Evolutionary conservation across 2,797 vertebrate genomes (phyloP), one percentile per base, ranked within the genome.

Genomic region (Rhyacichthys aspro): DNA sequence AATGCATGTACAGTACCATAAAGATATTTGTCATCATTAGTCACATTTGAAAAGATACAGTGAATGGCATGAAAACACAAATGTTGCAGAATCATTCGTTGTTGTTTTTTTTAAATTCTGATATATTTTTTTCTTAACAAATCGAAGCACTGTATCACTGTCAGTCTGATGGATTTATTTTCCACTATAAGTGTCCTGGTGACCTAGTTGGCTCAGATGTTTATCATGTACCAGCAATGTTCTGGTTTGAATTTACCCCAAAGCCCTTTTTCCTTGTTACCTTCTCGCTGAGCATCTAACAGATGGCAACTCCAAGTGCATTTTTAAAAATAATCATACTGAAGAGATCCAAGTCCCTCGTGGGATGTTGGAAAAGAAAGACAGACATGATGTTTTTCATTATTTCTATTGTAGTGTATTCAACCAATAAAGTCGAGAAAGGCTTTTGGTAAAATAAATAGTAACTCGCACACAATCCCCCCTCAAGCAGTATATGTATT

Each of bases 201-300:
- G 83, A 86, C 86, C 83, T 76, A 78, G 56, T 88, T 88, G 78
- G 76, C 81, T 80, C 70, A 66, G 76, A 78, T 83, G 73, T 82
- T 84, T 75, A 81, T 82, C 70, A 8, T 47, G 50, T 67, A 84
- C 74, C 79, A 77, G 76, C 61, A 43, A 72, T 74, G 73, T 74
- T 76, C 73, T 66, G 76, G 63, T 81, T 72, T 9, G 63, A 60
- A 61, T 74, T 33, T 63, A 58, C 82, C 75, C 65, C 6, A 43
- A 63, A 72, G 79, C 72, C 43, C 62, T 76, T 18, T 57, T 59
- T 43, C 63, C 66, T 62, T 68, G 62, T 82, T 86, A 76, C 75
- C 70, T 77, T 79, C 49, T n/a, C 69, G 71, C 41, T 70, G 63
- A 80, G 59, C 68, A 63, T 76, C 76, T 81, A 79, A 74, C 81